Evolutionary conservation across 1,140 invertebrate species (phyloP).

Genomic region (Idris sp.): DNA sequence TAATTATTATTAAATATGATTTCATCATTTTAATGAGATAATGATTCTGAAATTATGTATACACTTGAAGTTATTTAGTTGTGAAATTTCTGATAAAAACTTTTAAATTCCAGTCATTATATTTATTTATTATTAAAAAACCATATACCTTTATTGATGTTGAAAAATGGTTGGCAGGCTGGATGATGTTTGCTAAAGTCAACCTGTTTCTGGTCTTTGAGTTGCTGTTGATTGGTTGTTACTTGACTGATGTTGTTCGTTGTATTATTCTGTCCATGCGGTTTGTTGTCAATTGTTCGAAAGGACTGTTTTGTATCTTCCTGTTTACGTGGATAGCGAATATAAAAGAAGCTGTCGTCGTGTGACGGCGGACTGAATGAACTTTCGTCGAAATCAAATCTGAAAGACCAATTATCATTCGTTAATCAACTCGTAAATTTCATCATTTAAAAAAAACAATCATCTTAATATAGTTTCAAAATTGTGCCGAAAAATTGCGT

Average conservation of each 20-base stretch:
- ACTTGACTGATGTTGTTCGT: slow-evolving; percentile 55
- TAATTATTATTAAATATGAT: too few species aligned
- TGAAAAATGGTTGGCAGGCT: slow-evolving; percentile 82
- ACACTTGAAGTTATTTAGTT: too few species aligned
- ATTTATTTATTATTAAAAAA: too few species aligned
- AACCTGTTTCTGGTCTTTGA: slow-evolving; percentile 71
- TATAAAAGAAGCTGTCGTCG: slow-evolving; percentile 85
- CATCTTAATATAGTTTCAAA: slow-evolving; percentile 14
- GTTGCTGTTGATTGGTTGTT: slow-evolving; percentile 47
- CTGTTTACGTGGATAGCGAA: slow-evolving; percentile 79
- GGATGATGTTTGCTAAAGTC: slow-evolving; percentile 84
- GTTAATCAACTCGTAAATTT: too few species aligned
- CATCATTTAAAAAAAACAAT: too few species aligned
- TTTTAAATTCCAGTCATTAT: too few species aligned
- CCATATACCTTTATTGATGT: slow-evolving; percentile 67
- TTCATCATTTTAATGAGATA: too few species aligned
- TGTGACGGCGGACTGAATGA: slow-evolving; percentile 84
- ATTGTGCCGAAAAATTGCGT: slow-evolving; percentile 39
- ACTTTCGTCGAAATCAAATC: slow-evolving; percentile 83
- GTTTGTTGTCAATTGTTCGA: slow-evolving; percentile 67
- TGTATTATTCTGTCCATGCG: slow-evolving; percentile 62
- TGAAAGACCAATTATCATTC: slow-evolving; percentile 66
- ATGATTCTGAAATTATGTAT: too few species aligned
- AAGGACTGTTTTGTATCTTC: slow-evolving; percentile 64
- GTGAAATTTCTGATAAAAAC: too few species aligned